Conservation (phyloP, 2,113 vertebrate genomes). For the Nothoprocta pentlandii region DNA sequence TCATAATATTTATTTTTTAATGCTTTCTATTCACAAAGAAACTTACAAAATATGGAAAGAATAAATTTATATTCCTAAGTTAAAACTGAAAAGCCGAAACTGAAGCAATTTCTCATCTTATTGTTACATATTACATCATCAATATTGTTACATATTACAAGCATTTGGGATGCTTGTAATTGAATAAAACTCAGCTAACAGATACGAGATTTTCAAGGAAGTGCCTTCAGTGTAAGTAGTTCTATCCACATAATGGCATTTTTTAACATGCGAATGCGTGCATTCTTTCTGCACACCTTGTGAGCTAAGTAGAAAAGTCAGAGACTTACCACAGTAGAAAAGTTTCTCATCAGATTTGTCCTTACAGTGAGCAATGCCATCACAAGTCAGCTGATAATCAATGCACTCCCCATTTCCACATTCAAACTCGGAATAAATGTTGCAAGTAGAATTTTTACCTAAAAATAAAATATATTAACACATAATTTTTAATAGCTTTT, state of each 20-base stretch:
- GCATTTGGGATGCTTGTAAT: not conserved
- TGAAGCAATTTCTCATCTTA: not conserved
- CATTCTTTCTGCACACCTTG: not conserved
- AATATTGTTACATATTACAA: not conserved
- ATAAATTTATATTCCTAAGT: not conserved
- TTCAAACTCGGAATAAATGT: constrained; percentile 93
- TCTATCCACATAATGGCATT: not conserved
- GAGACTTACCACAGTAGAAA: constrained; percentile 92
- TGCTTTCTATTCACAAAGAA: not conserved
- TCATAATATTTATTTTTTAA: not conserved
- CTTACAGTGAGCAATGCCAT: constrained; percentile 93
- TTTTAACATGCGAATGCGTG: accelerated
- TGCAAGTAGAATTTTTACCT: constrained; percentile 96
- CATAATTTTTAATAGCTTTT: not conserved
- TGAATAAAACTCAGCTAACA: not conserved
- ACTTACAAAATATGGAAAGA: not conserved
- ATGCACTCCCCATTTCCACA: constrained; percentile 97
- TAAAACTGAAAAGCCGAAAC: not conserved
- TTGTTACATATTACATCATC: not conserved
- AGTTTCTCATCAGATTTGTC: constrained; percentile 98
- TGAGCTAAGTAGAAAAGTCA: not conserved
- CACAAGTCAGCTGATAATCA: constrained; percentile 93
- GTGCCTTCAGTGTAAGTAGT: not conserved
- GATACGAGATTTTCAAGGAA: not conserved
- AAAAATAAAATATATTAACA: constrained; percentile 17